These are phyloP conservation scores for Acanthisitta chloris DNA, from an alignment of 2,113 vertebrate genomes.

Conservation along the genomic window DNA sequence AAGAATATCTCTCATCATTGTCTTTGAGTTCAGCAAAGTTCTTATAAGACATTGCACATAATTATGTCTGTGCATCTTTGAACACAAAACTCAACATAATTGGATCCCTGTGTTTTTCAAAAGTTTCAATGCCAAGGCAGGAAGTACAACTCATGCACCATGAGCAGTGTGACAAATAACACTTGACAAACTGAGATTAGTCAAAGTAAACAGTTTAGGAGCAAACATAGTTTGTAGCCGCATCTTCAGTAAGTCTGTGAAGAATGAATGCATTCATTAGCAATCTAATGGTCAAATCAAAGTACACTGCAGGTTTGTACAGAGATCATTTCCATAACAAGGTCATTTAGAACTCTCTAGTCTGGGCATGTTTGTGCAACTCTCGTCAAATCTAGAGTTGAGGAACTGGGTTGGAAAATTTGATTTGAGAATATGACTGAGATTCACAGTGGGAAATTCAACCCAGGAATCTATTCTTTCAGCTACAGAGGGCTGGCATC, in stretches of 20 bases:
- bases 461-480: background rate
- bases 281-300: background rate
- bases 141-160: background rate
- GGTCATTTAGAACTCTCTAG: background rate
- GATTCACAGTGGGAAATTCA: conserved; percentile 5
- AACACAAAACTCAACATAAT: background rate
- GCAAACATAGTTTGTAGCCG: background rate
- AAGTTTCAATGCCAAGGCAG: background rate
- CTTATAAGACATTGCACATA: background rate
- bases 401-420: conserved; percentile 31
- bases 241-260: background rate
- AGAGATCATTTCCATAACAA: background rate
- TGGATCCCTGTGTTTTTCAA: background rate
- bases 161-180: background rate
- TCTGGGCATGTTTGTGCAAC: background rate
- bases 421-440: background rate
- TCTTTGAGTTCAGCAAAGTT: background rate
- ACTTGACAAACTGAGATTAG: background rate
- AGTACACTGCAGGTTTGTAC: background rate
- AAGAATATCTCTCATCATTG: background rate
- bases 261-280: conserved; percentile 31
- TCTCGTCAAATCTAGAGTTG: background rate
- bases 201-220: background rate
- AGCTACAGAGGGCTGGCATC: background rate
- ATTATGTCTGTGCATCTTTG: background rate